Evolutionary conservation across 2,888 invertebrate species (phyloP).

Genomic region (Mamestra brassicae): DNA sequence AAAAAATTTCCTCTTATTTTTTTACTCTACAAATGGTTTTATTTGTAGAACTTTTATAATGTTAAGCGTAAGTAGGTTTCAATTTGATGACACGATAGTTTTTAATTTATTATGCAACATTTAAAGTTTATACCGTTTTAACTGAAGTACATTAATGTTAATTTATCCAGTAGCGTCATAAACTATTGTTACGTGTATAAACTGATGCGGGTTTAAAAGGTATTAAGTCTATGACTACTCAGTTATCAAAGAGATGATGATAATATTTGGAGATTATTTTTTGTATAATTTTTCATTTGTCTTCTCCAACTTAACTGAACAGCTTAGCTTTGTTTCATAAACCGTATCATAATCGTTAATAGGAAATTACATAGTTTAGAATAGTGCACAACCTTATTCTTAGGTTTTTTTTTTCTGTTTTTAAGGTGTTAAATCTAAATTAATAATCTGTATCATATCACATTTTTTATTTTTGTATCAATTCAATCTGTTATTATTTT

Average conservation of each 20-base stretch:
- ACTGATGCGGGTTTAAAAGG: conserved; percentile 71
- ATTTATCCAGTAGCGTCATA: conserved; percentile 57
- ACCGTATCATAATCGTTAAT: conserved; percentile 47
- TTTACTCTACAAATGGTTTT: conserved; percentile 90
- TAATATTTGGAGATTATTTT: conserved; percentile 70
- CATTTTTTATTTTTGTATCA: conserved; percentile 60
- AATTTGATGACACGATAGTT: conserved; percentile 79
- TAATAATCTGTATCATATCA: conserved; percentile 45
- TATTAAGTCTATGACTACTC: conserved; percentile 66
- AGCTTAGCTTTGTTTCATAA: conserved; percentile 31
- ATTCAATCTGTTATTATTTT: conserved; percentile 41
- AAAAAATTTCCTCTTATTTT: conserved; percentile 88
- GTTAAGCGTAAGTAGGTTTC: conserved; percentile 86
- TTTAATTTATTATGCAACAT: conserved; percentile 71
- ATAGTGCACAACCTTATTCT: conserved; percentile 50
- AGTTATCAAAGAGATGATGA: conserved; percentile 51
- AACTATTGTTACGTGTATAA: conserved; percentile 60
- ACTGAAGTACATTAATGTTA: conserved; percentile 65
- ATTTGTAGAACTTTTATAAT: conserved; percentile 87
- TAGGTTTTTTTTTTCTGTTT: conserved; percentile 31
- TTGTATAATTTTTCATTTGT: conserved; percentile 57
- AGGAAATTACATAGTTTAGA: conserved; percentile 38
- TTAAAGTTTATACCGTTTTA: conserved; percentile 69
- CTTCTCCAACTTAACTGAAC: conserved; percentile 31
- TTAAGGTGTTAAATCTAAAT: conserved; percentile 27